Conservation (phyloP, 2,113 vertebrate species). For the Notechis scutatus region DNA sequence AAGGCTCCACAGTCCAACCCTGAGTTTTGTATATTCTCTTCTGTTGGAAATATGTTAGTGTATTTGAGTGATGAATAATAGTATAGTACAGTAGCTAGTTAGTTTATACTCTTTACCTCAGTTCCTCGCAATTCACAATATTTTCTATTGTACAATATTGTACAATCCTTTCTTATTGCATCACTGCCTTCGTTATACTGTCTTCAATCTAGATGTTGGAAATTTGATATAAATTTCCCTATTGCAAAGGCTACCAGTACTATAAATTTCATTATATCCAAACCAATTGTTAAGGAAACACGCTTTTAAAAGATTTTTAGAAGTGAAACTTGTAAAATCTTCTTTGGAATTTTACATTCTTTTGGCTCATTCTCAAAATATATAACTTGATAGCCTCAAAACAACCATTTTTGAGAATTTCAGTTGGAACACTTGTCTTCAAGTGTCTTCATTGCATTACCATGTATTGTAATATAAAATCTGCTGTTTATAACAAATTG, state of each 20-base stretch:
- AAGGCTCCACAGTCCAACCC: background rate
- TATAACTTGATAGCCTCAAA: background rate
- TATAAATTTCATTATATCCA: background rate
- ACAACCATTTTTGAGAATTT: background rate
- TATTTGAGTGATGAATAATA: background rate
- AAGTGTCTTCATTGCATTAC: background rate
- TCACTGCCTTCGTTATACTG: background rate
- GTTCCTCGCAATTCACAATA: background rate
- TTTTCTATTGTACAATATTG: background rate
- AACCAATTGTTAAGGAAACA: background rate
- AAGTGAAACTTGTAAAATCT: background rate
- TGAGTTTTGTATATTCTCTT: background rate
- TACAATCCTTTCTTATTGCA: background rate
- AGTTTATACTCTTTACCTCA: background rate
- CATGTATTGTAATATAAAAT: background rate
- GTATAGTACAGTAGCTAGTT: background rate
- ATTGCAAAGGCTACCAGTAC: background rate
- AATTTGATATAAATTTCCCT: too few relatives aligned
- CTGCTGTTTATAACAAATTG: background rate
- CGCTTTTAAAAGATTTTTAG: background rate
- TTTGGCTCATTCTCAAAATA: background rate
- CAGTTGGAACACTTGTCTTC: background rate
- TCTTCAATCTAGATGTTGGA: background rate
- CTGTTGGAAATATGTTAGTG: background rate
- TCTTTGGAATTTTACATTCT: background rate